Evolutionary conservation across 2,113 vertebrate genomes (phyloP), one percentile per base, ranked within the genome.

Genomic region (Malaclemys terrapin): DNA sequence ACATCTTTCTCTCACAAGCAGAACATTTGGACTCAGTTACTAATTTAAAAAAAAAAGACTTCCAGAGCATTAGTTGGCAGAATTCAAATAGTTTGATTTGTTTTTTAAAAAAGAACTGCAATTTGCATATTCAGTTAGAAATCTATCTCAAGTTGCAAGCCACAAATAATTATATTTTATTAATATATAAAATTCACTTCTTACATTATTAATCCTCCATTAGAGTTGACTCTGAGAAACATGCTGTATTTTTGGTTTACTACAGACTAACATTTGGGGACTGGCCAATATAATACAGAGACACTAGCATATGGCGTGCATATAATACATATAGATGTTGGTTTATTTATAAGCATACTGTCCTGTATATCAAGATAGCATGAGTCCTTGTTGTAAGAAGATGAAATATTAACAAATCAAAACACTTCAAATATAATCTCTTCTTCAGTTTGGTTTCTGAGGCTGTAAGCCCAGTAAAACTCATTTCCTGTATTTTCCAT

Each of bases 401-500:
- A 84, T 10, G 10, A 92, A 93, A 92, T 47, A 12, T 38, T 87
- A 96, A 89, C 8, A 1, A 80, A 86, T 86, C 83, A 92, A 84
- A 97, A 84, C 24, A 53, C 83, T 94, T 95, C 82, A 65, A 85
- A 76, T 3, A 3, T 31, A 79, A 47, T 96, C 47, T 96, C 81
- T 85, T 57, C 49, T 38, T 89, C 52, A 72, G 52, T 93, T 96
- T 97, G 80, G n/a, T 89, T 92, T 94, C 79, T 83, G 84, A 87
- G 80, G 50, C 65, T 93, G 78, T 93, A 85, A 94, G 90, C 82
- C 90, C 75, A 87, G 57, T 78, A 93, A 97, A 96, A 88, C 42
- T 97, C 0, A 95, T 97, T 96, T 94, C 85, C 87, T 93, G 25
- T 24, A n/a, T 90, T 96, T 97, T 93, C 83, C 47, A 50, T 81